Base-by-base conservation (phyloP, 1,140 invertebrate species). In the Drosophila lowei region DNA sequence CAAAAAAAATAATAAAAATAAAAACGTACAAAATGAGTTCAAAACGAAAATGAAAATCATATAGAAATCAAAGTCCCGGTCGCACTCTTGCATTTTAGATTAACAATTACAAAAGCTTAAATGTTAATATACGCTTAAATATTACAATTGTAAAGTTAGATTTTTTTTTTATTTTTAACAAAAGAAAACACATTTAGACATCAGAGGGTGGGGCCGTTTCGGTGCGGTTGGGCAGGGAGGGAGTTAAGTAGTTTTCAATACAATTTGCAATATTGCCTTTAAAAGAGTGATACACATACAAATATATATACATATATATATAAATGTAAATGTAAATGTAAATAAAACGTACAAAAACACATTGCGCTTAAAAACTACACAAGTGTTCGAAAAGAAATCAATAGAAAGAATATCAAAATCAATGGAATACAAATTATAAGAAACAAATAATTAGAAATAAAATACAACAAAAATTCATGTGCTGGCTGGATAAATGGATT, bases 61-160 rank as follows among this genome's bases (percentile, higher is more conserved):
- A 47, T 15, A 63, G 41, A 55, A 42, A 42, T 21, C 13, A 55
- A 54, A 55, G n/a, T 56, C 15, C 41, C 54, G 38, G 38, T 38
- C 4, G 47, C 46, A 47, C 60, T 48, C 57, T 73, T 21, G 54
- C 63, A 43, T 61, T 72, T 50, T 57, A 21, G 38, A 71, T 73
- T 79, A 79, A 77, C 73, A 86, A 70, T 64, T 77, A 85, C 52
- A 86, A 50, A 43, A 88, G 83, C 81, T 86, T 86, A 88, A 63
- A 81, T 81, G 81, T 88, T 86, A 88, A 86, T 86, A 62, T 30
- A 30, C 43, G 81, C 81, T 88, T 86, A 88, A 86, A 78, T 65
- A 72, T 79, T 72, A 38, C 3, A 86, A 70, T 53, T 71, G 41
- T 86, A 81, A 77, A 85, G 81, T 85, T 85, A 80, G 68, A 76